Evolutionary conservation across 1,140 invertebrate species (phyloP).

Genomic region (Zelostemma sp.): DNA sequence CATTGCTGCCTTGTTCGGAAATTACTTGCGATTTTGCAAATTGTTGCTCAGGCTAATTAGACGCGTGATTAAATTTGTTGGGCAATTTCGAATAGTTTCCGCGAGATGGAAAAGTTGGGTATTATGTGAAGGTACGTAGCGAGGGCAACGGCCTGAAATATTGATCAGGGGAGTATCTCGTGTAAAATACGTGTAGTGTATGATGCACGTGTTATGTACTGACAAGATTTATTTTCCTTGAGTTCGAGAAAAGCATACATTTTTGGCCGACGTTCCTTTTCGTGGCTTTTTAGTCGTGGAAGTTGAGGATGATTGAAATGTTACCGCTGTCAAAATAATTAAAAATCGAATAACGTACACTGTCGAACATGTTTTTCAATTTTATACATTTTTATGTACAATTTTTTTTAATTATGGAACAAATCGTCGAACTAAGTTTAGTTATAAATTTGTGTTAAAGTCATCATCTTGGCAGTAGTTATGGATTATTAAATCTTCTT

Average conservation of each 20-base stretch:
- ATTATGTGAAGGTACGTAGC: not conserved
- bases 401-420: too few species aligned
- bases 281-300: not conserved
- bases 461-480: too few species aligned
- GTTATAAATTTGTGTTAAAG: too few species aligned
- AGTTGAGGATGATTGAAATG: not conserved
- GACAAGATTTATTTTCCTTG: not conserved
- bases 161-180: constrained; percentile 8
- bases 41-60: not conserved
- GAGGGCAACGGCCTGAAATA: constrained; percentile 7
- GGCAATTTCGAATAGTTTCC: not conserved
- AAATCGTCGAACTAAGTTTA: too few species aligned
- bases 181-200: constrained; percentile 1
- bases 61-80: not conserved
- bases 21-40: too few species aligned
- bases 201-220: constrained; percentile 5
- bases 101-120: not conserved
- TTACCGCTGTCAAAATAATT: not conserved
- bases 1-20: too few species aligned
- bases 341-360: too few species aligned
- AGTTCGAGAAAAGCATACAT: not conserved
- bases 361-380: too few species aligned
- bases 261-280: constrained; percentile 1
- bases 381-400: too few species aligned
- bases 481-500: too few species aligned